Percentiles rank a stretch among this genome's conserved stretches.
These are phyloP conservation scores for Acanthacorydalis orientalis DNA, from an alignment of 2,888 invertebrate species.

Conservation along the genomic window DNA sequence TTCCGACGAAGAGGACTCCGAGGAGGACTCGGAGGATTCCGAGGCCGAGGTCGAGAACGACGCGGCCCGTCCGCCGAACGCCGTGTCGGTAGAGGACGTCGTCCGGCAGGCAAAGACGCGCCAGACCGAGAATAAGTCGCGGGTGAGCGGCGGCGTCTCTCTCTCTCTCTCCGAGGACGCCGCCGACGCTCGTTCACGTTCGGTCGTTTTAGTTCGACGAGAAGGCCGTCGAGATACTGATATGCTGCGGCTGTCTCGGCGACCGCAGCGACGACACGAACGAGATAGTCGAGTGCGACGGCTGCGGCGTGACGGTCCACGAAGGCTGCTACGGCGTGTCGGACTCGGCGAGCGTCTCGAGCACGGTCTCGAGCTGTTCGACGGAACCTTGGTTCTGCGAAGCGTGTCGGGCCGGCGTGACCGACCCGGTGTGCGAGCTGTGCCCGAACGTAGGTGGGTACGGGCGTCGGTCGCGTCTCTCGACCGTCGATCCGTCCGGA, in stretches of 20 bases:
- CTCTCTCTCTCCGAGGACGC: no score
- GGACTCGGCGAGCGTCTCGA: slow-evolving; percentile 78
- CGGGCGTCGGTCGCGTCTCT: not conserved
- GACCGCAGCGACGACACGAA: slow-evolving; percentile 85
- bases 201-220: slow-evolving; percentile 19
- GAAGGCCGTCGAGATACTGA: slow-evolving; percentile 50
- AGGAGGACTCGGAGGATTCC: slow-evolving; percentile 26
- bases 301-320: slow-evolving; percentile 90
- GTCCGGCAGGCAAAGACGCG: slow-evolving; percentile 22
- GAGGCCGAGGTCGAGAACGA: slow-evolving; percentile 22
- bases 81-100: slow-evolving; percentile 30
- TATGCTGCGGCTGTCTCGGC: slow-evolving; percentile 86
- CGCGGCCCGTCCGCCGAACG: slow-evolving; percentile 17
- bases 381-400: slow-evolving; percentile 99
- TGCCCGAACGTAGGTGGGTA: slow-evolving; percentile 69
- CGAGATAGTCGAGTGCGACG: slow-evolving; percentile 95
- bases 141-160: no score
- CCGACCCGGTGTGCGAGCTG: slow-evolving; percentile 80
- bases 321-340: slow-evolving; percentile 95
- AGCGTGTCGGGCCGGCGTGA: slow-evolving; percentile 83
- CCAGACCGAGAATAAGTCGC: not conserved
- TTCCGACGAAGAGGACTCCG: slow-evolving; percentile 21
- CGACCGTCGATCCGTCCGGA: not conserved
- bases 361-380: slow-evolving; percentile 84
- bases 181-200: slow-evolving; percentile 4